phyloP scores from a whole-genome alignment of 2,888 invertebrate genomes.

The Seira musarum region DNA sequence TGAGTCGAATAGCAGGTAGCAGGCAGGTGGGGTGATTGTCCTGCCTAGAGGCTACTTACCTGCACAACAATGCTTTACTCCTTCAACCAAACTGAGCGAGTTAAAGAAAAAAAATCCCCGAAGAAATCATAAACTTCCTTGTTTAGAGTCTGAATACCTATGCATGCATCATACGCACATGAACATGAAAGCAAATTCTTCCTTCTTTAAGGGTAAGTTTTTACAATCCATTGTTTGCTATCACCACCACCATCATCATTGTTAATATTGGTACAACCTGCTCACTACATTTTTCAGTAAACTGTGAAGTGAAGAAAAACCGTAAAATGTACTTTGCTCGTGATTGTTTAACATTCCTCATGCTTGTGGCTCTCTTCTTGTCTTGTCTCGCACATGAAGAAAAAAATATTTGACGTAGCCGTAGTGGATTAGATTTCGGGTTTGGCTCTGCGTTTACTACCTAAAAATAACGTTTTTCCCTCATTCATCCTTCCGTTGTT shows the following conservation, averaged over 20 bases:
- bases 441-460: constrained; percentile 10
- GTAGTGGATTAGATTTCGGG: background rate
- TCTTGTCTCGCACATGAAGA: background rate
- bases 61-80: constrained; percentile 32
- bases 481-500: constrained; percentile 32
- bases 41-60: constrained; percentile 55
- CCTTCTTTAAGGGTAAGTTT: background rate
- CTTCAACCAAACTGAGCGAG: background rate
- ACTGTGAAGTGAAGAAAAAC: constrained; percentile 40
- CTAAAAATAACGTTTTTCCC: constrained; percentile 37
- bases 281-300: constrained; percentile 19
- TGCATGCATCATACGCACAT: background rate
- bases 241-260: background rate
- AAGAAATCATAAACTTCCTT: constrained; percentile 38
- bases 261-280: background rate
- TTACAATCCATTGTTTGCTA: background rate
- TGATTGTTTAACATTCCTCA: constrained; percentile 5
- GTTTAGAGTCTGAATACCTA: constrained; percentile 8
- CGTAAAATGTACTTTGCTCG: constrained; percentile 28
- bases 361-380: too few species aligned
- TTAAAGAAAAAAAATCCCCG: background rate
- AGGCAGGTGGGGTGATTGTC: constrained; percentile 43
- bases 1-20: background rate
- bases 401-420: constrained; percentile 2
- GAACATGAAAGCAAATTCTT: background rate